A percentile compares a stretch with the other conserved stretches of the same genome.
phyloP scores from a whole-genome alignment of 2,797 vertebrate species.

The Delichon dasypus region DNA sequence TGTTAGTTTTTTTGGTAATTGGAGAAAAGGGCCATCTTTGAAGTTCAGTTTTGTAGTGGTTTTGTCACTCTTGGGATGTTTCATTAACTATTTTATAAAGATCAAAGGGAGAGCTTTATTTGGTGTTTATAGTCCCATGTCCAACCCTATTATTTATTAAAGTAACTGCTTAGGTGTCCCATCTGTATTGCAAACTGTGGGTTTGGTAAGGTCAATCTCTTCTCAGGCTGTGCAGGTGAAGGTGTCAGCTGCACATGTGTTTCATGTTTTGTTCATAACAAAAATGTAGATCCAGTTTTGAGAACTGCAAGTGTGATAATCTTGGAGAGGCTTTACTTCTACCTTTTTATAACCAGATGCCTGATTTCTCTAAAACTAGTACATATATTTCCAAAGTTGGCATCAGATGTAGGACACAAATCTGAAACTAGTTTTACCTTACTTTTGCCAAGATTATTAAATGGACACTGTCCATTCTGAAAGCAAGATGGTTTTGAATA shows the following conservation, averaged over 20 bases:
- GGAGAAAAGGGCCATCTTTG: background rate
- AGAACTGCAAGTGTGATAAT: background rate
- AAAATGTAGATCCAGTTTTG: background rate
- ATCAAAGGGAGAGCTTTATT: constrained; percentile 22
- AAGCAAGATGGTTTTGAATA: background rate
- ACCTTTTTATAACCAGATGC: background rate
- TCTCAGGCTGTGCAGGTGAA: background rate
- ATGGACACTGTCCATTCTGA: background rate
- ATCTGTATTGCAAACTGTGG: background rate
- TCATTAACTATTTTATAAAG: background rate
- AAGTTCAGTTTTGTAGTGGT: constrained; percentile 11
- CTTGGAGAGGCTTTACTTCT: background rate
- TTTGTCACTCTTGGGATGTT: background rate
- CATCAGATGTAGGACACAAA: background rate
- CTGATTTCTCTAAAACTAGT: background rate
- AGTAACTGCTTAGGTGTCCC: background rate
- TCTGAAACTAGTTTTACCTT: background rate
- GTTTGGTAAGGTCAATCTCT: background rate
- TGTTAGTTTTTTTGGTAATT: background rate
- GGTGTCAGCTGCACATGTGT: background rate
- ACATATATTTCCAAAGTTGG: background rate
- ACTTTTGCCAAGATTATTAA: background rate
- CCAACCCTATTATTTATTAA: background rate
- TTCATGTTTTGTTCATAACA: background rate
- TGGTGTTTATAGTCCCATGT: background rate